These are phyloP conservation scores for Proteles cristata DNA, from an alignment of 2,113 vertebrate genomes.

Conservation along the genomic window DNA sequence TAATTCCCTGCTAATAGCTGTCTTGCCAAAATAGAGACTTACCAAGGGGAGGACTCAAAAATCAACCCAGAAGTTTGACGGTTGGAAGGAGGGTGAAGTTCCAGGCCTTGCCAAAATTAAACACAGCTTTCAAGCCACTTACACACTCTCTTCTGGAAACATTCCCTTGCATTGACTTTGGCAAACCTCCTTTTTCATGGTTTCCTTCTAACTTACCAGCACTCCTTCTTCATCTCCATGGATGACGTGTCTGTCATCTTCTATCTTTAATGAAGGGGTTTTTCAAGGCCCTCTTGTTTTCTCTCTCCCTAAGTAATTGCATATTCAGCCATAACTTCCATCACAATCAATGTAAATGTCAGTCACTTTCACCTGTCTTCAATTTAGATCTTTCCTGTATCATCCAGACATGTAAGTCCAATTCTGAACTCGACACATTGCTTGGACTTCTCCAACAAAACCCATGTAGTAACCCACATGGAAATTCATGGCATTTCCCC, in stretches of 20 bases:
- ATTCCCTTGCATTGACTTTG: slow-evolving; percentile 40
- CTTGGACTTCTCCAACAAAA: not conserved
- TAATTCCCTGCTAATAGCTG: slow-evolving; percentile 3
- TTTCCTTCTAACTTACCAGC: not conserved
- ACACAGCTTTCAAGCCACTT: slow-evolving; percentile 60
- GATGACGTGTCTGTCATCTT: not conserved
- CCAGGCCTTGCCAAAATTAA: slow-evolving; percentile 45
- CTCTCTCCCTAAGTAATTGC: not conserved
- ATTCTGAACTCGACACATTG: not conserved
- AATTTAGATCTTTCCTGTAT: not conserved
- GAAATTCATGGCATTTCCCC: not conserved
- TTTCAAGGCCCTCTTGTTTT: not conserved
- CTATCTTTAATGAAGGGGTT: not conserved
- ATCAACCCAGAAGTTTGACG: not conserved
- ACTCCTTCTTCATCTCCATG: not conserved
- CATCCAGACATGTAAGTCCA: not conserved
- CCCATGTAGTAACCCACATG: too few relatives aligned
- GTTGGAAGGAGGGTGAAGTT: slow-evolving; percentile 37
- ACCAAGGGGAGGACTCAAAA: not conserved
- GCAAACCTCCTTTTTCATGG: not conserved
- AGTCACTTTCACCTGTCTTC: not conserved
- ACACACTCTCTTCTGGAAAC: not conserved
- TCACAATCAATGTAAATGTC: not conserved
- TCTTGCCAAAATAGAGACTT: slow-evolving; percentile 6
- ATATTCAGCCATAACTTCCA: not conserved